Conservation (phyloP, 1,140 invertebrate genomes). For the Drosophila oshimai region DNA sequence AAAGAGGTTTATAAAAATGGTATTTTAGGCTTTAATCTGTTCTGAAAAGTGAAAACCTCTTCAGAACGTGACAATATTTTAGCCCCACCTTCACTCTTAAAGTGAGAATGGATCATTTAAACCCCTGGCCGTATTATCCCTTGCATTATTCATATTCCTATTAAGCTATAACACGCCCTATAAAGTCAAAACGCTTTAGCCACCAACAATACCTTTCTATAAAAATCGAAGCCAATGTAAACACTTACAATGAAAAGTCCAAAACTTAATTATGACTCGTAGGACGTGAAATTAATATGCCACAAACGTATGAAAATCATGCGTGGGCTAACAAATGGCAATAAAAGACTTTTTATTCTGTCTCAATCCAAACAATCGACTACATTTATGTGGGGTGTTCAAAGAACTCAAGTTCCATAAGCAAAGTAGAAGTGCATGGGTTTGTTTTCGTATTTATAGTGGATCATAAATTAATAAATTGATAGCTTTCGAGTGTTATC, state of each 20-base stretch:
- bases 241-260: constrained; percentile 44
- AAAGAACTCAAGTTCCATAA: neutral
- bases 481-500: neutral
- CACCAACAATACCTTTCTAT: constrained; percentile 15
- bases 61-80: constrained; percentile 22
- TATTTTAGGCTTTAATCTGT: neutral
- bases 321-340: constrained; percentile 44
- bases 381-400: neutral
- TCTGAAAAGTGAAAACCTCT: constrained; percentile 18
- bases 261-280: constrained; percentile 58
- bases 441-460: constrained; percentile 1
- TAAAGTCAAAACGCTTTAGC: constrained; percentile 27
- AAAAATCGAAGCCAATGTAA: constrained; percentile 2
- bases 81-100: constrained; percentile 32
- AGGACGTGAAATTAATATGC: constrained; percentile 62
- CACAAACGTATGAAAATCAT: constrained; percentile 30
- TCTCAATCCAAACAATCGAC: constrained; percentile 3
- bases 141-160: constrained; percentile 60
- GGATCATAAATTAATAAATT: constrained; percentile 33
- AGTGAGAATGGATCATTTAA: constrained; percentile 55
- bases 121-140: neutral
- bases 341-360: constrained; percentile 15
- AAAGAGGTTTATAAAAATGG: neutral
- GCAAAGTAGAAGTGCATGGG: constrained; percentile 25
- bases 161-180: constrained; percentile 33